A percentile compares a stretch with the other conserved stretches of the same genome.
phyloP scores from a whole-genome alignment of 2,113 vertebrate genomes.

The Gasterosteus aculeatus region DNA sequence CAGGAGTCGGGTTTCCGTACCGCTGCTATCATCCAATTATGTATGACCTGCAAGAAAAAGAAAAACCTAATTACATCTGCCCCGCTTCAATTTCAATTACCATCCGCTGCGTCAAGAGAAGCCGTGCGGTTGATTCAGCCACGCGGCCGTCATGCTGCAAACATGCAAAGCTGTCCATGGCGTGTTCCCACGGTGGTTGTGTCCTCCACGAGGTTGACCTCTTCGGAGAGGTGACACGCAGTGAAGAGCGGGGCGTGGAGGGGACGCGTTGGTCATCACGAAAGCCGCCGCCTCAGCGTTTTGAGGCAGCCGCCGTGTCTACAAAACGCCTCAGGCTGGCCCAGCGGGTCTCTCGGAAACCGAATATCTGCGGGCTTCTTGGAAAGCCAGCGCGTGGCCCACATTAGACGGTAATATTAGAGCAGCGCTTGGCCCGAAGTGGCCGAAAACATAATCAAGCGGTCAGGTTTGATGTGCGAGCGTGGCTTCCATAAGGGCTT shows the following conservation, averaged over 20 bases:
- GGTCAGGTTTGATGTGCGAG: conserved; percentile 71
- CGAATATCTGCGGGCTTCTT: conserved; percentile 48
- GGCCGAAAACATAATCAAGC: conserved; percentile 65
- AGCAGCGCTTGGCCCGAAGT: conserved; percentile 52
- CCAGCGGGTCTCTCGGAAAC: conserved; percentile 60
- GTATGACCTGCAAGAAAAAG: not conserved
- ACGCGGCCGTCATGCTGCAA: not conserved
- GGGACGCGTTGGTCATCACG: not conserved
- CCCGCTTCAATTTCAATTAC: conserved; percentile 1
- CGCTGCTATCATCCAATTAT: conserved; percentile 2
- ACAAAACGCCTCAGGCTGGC: conserved; percentile 26
- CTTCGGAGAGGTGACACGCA: not conserved
- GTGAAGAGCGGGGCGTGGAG: not conserved
- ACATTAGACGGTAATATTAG: conserved; percentile 67
- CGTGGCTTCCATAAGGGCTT: conserved; percentile 63
- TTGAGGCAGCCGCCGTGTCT: too few species aligned
- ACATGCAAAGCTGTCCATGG: conserved; percentile 3
- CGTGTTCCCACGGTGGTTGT: not conserved
- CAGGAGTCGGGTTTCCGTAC: not conserved
- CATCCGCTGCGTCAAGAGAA: not conserved
- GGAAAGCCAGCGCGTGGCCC: conserved; percentile 60
- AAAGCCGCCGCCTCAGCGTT: not conserved
- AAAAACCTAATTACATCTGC: not conserved
- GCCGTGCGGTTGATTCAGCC: not conserved
- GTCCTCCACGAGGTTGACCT: not conserved